Conservation (phyloP, 2,888 invertebrate species). For the Caenorhabditis macrosperma region DNA sequence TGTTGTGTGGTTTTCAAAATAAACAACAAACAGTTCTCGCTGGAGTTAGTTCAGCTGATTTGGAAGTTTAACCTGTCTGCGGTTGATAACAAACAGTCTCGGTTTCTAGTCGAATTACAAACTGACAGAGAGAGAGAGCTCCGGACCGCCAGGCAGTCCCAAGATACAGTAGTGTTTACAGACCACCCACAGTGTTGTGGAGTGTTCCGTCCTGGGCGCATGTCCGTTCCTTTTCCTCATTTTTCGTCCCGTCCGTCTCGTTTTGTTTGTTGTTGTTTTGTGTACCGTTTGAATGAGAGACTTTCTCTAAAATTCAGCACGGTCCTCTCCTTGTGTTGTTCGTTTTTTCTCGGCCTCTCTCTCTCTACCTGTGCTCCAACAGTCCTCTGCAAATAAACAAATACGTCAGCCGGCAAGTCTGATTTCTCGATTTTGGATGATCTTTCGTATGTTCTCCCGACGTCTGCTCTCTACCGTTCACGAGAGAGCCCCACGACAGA, state of each 20-base stretch:
- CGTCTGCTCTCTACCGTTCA: conserved; percentile 20
- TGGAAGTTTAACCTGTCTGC: background rate
- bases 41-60: background rate
- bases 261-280: conserved; percentile 57
- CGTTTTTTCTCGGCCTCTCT: conserved; percentile 34
- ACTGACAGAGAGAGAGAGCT: background rate
- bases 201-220: conserved; percentile 53
- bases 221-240: conserved; percentile 39
- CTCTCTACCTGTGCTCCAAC: conserved; percentile 29
- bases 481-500: conserved; percentile 36
- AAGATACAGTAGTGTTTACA: conserved; percentile 16
- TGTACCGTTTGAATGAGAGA: conserved; percentile 54
- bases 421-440: conserved; percentile 42
- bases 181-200: conserved; percentile 33
- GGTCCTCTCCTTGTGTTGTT: conserved; percentile 43
- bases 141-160: no score
- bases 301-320: conserved; percentile 52
- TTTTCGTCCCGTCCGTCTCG: background rate
- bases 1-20: conserved; percentile 1
- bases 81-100: background rate
- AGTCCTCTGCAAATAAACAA: conserved; percentile 58
- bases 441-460: conserved; percentile 42
- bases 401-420: conserved; percentile 40
- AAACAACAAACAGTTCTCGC: background rate
- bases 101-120: background rate